Conservation (phyloP, 2,113 vertebrate species). For the Passer domesticus region DNA sequence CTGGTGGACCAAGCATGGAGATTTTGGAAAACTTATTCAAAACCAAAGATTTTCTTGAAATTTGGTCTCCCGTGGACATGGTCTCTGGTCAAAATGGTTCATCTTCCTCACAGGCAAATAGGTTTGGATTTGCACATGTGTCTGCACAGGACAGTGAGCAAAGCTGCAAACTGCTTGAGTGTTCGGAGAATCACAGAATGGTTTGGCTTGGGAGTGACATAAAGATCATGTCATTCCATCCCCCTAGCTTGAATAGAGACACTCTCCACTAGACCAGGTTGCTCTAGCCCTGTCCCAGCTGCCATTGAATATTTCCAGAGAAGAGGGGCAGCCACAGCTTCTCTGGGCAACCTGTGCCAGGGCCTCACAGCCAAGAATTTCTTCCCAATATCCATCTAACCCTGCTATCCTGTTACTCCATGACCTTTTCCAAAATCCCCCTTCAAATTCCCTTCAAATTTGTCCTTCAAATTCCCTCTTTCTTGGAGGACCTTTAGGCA, state of each 20-base stretch:
- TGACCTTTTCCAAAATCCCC: neutral
- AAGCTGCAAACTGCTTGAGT: neutral
- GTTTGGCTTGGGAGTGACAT: neutral
- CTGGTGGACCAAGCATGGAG: neutral
- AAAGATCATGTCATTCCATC: neutral
- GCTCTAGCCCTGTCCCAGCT: neutral
- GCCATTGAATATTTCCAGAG: neutral
- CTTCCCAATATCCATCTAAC: neutral
- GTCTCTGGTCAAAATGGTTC: neutral
- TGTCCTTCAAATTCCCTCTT: neutral
- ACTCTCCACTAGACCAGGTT: neutral
- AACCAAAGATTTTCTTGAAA: neutral
- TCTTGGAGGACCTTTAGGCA: neutral
- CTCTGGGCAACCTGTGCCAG: neutral
- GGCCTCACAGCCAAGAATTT: neutral
- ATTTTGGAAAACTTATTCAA: neutral
- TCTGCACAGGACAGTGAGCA: neutral
- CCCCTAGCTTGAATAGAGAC: neutral
- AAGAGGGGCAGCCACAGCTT: neutral
- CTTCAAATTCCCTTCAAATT: neutral
- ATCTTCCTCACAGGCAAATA: neutral
- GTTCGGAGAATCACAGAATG: neutral
- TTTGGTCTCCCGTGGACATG: neutral
- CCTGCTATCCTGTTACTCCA: neutral
- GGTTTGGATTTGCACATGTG: neutral